Conservation (phyloP, 1,140 invertebrate genomes). For the Philotrypesis tridentata region DNA sequence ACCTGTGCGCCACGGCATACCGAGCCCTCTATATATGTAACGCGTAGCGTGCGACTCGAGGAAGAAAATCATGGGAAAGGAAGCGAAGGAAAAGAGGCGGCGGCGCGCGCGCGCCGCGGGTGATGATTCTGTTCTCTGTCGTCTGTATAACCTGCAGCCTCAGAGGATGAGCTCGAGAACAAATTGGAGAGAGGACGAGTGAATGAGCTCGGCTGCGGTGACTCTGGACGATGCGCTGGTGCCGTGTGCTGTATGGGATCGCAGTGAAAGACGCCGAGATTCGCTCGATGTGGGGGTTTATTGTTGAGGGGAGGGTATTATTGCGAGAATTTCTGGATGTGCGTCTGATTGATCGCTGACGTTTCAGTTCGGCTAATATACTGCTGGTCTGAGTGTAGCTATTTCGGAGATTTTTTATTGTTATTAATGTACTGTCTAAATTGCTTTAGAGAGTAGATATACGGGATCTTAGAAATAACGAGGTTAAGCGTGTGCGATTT, state of each 20-base stretch:
- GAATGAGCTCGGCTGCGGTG: not conserved
- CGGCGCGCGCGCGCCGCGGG: constrained; percentile 44
- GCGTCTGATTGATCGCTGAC: not conserved
- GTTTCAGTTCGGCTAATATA: too few relatives aligned
- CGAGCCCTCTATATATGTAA: too few relatives aligned
- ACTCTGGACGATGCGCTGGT: too few relatives aligned
- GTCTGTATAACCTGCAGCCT: constrained; percentile 55
- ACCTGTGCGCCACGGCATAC: too few relatives aligned
- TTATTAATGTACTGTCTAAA: too few relatives aligned
- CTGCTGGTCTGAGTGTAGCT: too few relatives aligned
- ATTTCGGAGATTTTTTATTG: too few relatives aligned
- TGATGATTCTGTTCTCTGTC: constrained; percentile 60
- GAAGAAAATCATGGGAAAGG: constrained; percentile 60
- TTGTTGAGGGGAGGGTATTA: not conserved
- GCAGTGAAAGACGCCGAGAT: too few relatives aligned
- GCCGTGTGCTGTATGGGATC: too few relatives aligned
- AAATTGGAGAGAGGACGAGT: constrained; percentile 1
- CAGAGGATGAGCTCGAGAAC: not conserved
- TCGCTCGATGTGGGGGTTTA: not conserved
- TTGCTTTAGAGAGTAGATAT: too few relatives aligned
- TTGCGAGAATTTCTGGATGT: not conserved
- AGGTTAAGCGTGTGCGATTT: too few relatives aligned
- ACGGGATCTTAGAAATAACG: too few relatives aligned
- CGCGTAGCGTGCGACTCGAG: not conserved
- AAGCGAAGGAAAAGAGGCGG: constrained; percentile 47